These are phyloP conservation scores for Diplodus puntazzo DNA, from an alignment of 2,797 vertebrate genomes.

Conservation along the genomic window DNA sequence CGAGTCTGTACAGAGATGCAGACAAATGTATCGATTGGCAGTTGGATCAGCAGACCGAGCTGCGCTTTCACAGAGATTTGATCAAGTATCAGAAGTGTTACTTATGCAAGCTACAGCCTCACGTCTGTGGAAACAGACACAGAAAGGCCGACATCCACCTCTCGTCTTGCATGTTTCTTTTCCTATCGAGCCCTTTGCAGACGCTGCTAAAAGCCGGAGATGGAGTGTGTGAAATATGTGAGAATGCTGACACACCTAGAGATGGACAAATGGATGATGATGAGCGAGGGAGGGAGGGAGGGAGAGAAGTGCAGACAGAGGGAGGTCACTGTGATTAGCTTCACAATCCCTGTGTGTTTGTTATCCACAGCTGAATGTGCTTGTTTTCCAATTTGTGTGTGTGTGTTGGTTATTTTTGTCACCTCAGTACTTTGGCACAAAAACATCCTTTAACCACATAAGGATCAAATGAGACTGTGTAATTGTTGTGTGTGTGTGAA, in stretches of 20 bases:
- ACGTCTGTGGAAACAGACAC: background rate
- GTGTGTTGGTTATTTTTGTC: conserved; percentile 24
- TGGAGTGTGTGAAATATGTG: conserved; percentile 8
- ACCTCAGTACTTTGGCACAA: conserved; percentile 18
- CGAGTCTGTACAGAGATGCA: background rate
- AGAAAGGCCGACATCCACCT: background rate
- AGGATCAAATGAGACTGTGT: background rate
- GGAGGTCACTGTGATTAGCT: conserved; percentile 17
- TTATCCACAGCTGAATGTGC: conserved; percentile 10
- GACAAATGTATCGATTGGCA: background rate
- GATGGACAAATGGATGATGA: conserved; percentile 47
- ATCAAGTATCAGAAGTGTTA: conserved; percentile 8
- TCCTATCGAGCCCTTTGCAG: conserved; percentile 39
- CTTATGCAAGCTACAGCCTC: background rate
- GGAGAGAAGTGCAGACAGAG: background rate
- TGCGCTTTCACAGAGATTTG: background rate
- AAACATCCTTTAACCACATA: conserved; percentile 18
- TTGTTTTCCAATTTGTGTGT: background rate
- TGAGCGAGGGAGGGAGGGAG: conserved; percentile 25
- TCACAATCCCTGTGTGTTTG: background rate
- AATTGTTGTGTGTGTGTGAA: background rate
- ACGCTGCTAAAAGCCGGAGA: conserved; percentile 32
- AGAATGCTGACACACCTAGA: conserved; percentile 26
- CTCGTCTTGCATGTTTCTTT: background rate
- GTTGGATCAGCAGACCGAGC: background rate